phyloP scores from a whole-genome alignment of 2,113 vertebrate genomes.

The Corydoras sp. region DNA sequence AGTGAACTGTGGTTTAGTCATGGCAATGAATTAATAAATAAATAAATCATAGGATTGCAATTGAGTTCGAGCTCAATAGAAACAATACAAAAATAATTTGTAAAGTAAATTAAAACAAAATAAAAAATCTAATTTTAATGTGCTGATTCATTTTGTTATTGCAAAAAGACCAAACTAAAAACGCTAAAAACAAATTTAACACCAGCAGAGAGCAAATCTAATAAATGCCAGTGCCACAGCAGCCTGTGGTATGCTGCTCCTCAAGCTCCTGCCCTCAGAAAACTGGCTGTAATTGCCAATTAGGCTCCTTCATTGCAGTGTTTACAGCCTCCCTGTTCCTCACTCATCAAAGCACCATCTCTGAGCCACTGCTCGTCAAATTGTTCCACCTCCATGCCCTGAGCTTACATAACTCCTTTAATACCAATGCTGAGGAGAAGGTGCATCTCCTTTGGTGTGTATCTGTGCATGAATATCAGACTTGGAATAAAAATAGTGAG shows the following conservation, averaged over 20 bases:
- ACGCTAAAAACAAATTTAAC: not conserved
- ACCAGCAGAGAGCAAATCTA: not conserved
- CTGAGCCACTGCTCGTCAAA: slow-evolving; percentile 6
- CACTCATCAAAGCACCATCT: slow-evolving; percentile 19
- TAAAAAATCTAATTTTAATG: too few species aligned
- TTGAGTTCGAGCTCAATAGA: too few species aligned
- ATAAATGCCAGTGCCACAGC: not conserved
- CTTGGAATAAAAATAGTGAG: not conserved
- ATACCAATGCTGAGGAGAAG: slow-evolving; percentile 5
- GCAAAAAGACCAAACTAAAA: not conserved
- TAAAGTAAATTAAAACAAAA: too few species aligned
- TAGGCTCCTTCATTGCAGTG: slow-evolving; percentile 30
- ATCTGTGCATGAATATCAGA: not conserved
- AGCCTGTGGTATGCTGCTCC: slow-evolving; percentile 4
- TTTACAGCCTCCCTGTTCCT: slow-evolving; percentile 16
- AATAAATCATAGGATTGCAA: too few species aligned
- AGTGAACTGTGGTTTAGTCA: too few species aligned
- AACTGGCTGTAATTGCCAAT: slow-evolving; percentile 42
- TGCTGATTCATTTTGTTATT: too few species aligned
- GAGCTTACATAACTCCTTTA: not conserved
- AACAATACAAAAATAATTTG: too few species aligned
- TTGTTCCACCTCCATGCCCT: slow-evolving; percentile 11
- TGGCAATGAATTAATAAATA: too few species aligned
- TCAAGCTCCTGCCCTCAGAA: slow-evolving; percentile 22
- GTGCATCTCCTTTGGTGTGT: not conserved